phyloP scores from a whole-genome alignment of 1,140 invertebrate genomes.

The Pentalonia nigronervosa region DNA sequence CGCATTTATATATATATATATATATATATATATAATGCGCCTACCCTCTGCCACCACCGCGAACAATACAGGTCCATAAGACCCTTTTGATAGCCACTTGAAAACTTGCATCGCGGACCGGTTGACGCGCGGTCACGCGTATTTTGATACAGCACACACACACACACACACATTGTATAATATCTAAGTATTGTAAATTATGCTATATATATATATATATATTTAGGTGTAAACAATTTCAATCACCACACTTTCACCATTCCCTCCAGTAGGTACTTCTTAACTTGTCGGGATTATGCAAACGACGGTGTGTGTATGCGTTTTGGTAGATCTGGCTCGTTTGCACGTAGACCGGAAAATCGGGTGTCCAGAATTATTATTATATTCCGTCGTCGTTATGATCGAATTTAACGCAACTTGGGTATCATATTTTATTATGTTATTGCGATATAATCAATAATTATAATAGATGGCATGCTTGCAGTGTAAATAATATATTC shows the following conservation, averaged over 20 bases:
- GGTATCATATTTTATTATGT: not conserved
- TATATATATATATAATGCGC: not conserved
- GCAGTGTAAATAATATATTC: not conserved
- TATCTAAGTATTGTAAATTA: not conserved
- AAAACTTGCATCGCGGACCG: slow-evolving; percentile 15
- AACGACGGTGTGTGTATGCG: not conserved
- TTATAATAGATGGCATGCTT: not conserved
- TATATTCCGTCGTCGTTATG: not conserved
- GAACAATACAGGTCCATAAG: not conserved
- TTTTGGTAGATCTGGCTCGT: not conserved
- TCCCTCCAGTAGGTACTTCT: not conserved
- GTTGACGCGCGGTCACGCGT: not conserved
- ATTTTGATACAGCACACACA: not conserved
- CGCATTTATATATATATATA: not conserved
- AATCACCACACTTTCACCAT: not conserved
- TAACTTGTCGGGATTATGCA: slow-evolving; percentile 25
- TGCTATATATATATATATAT: not conserved
- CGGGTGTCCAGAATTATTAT: not conserved
- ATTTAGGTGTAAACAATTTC: not conserved
- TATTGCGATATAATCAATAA: not conserved
- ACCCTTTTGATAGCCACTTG: not conserved
- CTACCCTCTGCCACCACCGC: no score
- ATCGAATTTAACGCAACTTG: not conserved
- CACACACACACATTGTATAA: not conserved
- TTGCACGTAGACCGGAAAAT: not conserved